Base-by-base conservation (phyloP, 2,888 invertebrate species). In the Epinotia brunnichana region DNA sequence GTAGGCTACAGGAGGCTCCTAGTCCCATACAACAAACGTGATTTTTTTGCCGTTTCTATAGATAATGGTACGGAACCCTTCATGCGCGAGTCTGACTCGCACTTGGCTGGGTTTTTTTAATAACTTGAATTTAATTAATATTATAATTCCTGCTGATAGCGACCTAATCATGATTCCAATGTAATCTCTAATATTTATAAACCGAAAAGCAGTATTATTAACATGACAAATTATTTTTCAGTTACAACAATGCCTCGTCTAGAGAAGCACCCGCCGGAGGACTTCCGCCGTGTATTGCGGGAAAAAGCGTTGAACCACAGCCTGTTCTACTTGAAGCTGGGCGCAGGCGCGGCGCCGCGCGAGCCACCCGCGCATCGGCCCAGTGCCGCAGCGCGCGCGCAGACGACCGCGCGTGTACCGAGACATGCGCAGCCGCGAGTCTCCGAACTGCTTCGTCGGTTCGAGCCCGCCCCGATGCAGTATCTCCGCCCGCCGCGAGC, bases 261-360 rank as follows among this genome's bases (percentile, higher is more conserved):
- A 71, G 92, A 92, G 76, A 82, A 89, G 74, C 79, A 83, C 59
- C 83, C 89, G 59, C 87, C 89, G 51, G 90, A 92, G 78, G 94
- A 94, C 82, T 92, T 93, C 83, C 90, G 94, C 54, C 89, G 91
- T 73, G 90, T 93, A 74, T 83, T 94, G 74, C 89, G 92, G 71
- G 92, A 93, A 83, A 94, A 94, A 84, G 93, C 94, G 70, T 84
- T 93, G 48, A 90, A 81, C 82, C 94, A 94, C 85, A 93, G 93
- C 83, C 79, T 92, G 79, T 94, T 93, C 81, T 94, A 94, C 82
- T 80, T 91, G 82, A 92, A 92, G 81, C 85, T 93, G 76, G 90
- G 90, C 81, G 87, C 90, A 62, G 91, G 41, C 72, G 70, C 69
- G 79, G 53, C 73, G 56, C 70, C 73, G 74, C 66, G 74, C 74